Evolutionary conservation across 2,113 vertebrate species (phyloP).

Genomic region (Rhinoderma darwinii): DNA sequence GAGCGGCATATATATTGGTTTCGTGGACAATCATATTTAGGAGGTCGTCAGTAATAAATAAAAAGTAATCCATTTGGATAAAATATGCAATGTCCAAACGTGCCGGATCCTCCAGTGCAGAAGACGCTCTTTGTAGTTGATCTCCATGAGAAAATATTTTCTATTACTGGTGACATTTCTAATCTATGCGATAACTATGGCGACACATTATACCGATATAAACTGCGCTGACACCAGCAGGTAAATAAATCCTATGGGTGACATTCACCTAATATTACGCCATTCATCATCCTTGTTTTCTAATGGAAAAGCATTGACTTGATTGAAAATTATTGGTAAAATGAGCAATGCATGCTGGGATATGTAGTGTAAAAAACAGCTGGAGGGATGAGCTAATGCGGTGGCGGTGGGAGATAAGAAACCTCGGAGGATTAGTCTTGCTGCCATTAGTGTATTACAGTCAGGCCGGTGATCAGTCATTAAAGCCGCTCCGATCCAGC

Average conservation of each 20-base stretch:
- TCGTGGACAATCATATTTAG: no score
- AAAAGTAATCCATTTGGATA: no score
- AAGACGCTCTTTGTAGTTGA: not conserved
- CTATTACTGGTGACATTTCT: not conserved
- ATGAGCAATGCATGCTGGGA: slow-evolving; percentile 4
- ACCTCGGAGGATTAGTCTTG: not conserved
- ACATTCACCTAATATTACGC: not conserved
- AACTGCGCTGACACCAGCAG: not conserved
- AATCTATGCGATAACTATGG: not conserved
- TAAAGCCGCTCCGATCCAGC: not conserved
- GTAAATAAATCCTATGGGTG: not conserved
- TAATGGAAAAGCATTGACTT: not conserved
- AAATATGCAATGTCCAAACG: no score
- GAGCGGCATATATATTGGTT: no score
- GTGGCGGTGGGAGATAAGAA: not conserved
- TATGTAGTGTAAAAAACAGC: not conserved
- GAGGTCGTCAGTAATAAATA: no score
- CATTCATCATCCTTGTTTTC: slow-evolving; percentile 2
- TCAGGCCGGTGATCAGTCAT: not conserved
- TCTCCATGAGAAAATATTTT: not conserved
- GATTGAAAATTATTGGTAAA: not conserved
- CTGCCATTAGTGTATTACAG: not conserved
- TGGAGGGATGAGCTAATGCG: not conserved
- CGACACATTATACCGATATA: not conserved
- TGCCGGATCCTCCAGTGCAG: no score